Evolutionary conservation across 2,888 invertebrate species (phyloP).

Genomic region (Microctonus aethiopoides): DNA sequence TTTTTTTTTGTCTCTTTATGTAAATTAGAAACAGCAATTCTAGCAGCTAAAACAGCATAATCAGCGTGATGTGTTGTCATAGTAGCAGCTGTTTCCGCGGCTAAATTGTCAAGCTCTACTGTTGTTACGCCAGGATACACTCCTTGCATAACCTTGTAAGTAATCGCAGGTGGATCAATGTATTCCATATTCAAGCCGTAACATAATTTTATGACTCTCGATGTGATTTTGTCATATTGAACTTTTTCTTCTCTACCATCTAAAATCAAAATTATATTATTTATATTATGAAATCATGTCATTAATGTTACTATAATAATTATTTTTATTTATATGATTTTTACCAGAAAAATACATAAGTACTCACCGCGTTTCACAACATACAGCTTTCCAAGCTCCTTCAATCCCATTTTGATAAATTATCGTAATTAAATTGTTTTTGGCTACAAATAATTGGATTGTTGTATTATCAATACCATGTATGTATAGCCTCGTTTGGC

Average conservation of each 20-base stretch:
- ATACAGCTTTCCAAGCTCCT: slow-evolving; percentile 62
- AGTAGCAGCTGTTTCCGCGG: slow-evolving; percentile 98
- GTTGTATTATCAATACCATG: too few relatives aligned
- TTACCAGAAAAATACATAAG: not conserved
- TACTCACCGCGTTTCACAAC: slow-evolving; percentile 68
- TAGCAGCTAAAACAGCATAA: slow-evolving; percentile 88
- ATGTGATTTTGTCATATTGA: slow-evolving; percentile 98
- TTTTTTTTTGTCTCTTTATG: slow-evolving; percentile 98
- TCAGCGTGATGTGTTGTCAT: slow-evolving; percentile 98
- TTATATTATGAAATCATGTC: too few relatives aligned
- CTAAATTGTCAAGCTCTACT: slow-evolving; percentile 95
- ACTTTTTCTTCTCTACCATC: slow-evolving; percentile 92
- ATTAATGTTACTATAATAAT: slow-evolving; percentile 28
- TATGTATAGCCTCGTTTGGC: too few relatives aligned
- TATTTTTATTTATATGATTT: slow-evolving; percentile 24
- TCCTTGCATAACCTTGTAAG: slow-evolving; percentile 92
- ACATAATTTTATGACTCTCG: slow-evolving; percentile 93
- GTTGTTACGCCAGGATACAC: slow-evolving; percentile 97
- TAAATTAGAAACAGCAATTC: slow-evolving; percentile 96
- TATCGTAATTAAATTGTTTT: too few relatives aligned
- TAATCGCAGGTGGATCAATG: slow-evolving; percentile 91
- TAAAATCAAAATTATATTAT: slow-evolving; percentile 63
- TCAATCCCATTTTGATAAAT: slow-evolving; percentile 7
- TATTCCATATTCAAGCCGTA: slow-evolving; percentile 96
- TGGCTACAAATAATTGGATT: too few relatives aligned